Evolutionary conservation across 2,888 invertebrate genomes (phyloP), one percentile per base, ranked within the genome.

Genomic region (Philonicus albiceps): DNA sequence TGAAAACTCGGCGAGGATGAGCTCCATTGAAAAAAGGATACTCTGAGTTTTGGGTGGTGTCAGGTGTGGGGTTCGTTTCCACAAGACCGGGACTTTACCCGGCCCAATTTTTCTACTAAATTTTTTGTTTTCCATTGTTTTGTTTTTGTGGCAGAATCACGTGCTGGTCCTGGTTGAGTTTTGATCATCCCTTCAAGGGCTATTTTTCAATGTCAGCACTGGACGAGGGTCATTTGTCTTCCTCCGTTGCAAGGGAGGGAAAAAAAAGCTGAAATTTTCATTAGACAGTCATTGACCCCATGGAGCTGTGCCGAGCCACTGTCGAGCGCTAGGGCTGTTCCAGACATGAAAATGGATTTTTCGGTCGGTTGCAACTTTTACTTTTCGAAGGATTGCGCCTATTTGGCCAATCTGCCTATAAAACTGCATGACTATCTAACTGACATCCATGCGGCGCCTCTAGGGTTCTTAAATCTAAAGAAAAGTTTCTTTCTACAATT

Each of bases 281-380:
- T 43, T 78, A 78, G 78, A 49, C 78, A 43, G 78, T 78, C 78
- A 78, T 37, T 43, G 78, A 78, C 78, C 78, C 30, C 30, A 7
- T 13, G 30, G 34, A 27, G 27, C 19, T 64, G 64, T 64, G 22
- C 7, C 22, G 19, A 64, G 64, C 19, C 22, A 11, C 11, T 11
- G 22, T 27, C 27, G 22, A 49, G n/a, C n/a, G 49, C n/a, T n/a
- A n/a, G n/a, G 49, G 6, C n/a, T 19, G 16, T 3, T n/a, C n/a
- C n/a, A n/a, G n/a, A n/a, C n/a, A n/a, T n/a, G 13, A 7, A 64
- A 64, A 64, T 64, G 8, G 64, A 64, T 64, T 64, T 64, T 27
- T 64, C 19, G 64, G 7, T 27, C 27, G 8, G 3, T 8, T 64
- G 11, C 19, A 55, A 22, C 22, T 22, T 22, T 22, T 6, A 7